These are phyloP conservation scores for Labia minor DNA, from an alignment of 2,888 invertebrate genomes.

Conservation along the genomic window DNA sequence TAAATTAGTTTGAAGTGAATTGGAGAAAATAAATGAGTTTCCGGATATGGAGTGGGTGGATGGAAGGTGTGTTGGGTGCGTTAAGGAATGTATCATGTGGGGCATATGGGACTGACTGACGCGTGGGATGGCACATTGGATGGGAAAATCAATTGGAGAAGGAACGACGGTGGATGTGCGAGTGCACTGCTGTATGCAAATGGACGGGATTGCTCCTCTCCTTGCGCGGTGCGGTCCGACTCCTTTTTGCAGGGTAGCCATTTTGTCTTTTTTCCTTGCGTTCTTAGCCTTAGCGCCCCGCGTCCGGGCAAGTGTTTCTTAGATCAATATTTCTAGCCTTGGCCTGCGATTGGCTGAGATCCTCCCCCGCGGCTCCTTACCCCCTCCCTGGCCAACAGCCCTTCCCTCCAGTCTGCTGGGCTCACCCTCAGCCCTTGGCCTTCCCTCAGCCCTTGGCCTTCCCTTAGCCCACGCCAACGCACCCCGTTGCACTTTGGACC, in stretches of 20 bases:
- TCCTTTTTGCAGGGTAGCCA: conserved; percentile 13
- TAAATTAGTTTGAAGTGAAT: no score
- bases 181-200: no score
- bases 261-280: conserved; percentile 1
- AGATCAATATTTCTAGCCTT: conserved; percentile 5
- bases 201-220: neutral
- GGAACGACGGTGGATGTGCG: no score
- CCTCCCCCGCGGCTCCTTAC: conserved; percentile 7
- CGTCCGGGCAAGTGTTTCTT: conserved; percentile 13
- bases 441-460: neutral
- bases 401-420: neutral
- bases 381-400: conserved; percentile 7
- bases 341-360: conserved; percentile 13
- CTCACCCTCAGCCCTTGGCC: neutral
- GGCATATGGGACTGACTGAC: no score
- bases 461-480: neutral
- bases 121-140: no score
- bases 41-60: no score
- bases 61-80: no score
- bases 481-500: neutral
- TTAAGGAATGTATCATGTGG: no score
- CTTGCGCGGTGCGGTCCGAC: conserved; percentile 13
- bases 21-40: no score
- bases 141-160: no score
- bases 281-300: conserved; percentile 13